Evolutionary conservation across 2,888 invertebrate species (phyloP), one percentile per base, ranked within the genome.

Genomic region (Lordiphosa fenestrarum): DNA sequence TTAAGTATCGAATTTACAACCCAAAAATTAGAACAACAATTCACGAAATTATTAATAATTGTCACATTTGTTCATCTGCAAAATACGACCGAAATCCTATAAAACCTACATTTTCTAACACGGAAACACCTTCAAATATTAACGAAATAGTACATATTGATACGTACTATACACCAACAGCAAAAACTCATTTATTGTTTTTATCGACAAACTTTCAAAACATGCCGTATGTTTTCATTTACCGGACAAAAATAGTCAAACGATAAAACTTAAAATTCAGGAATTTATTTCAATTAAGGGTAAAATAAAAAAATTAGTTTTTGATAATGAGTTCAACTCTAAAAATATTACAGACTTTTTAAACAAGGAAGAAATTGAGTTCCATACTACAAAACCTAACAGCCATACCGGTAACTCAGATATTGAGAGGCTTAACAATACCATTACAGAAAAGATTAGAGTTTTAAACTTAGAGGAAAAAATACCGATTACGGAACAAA

Each of bases 41-140:
- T 7, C 41, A 23, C 23, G 12, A 23, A 41, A 41, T 23, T 23
- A 41, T 41, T 21, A 41, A 41, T 41, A 41, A 41, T 41, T 41
- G 41, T 23, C 12, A 41, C 12, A 12, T 41, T 25, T 41, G 41
- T 12, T 12, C 23, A 23, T 21, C 6, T 23, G 41, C 23, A 12
- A 25, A 41, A 41, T 7, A 12, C 6, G 41, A 23, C 19, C 21
- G 41, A 6, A 41, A 41, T 12, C 23, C 41, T 23, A 23, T 41
- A n/a, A 41, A 41, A 41, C 21, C 21, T 12, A 41, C 23, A 6
- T 23, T 41, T 7, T 2, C 10, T 41, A 21, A 23, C 21, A 41
- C 41, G 19, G 41, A 41, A 41, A 41, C 41, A 41, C 41, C 41
- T n/a, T 23, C 2, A 41, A 41, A 21, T 10, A 21, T 21, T 23